Evolutionary conservation across 2,888 invertebrate genomes (phyloP), one percentile per base, ranked within the genome.

Genomic region (Liodrosophila aerea): DNA sequence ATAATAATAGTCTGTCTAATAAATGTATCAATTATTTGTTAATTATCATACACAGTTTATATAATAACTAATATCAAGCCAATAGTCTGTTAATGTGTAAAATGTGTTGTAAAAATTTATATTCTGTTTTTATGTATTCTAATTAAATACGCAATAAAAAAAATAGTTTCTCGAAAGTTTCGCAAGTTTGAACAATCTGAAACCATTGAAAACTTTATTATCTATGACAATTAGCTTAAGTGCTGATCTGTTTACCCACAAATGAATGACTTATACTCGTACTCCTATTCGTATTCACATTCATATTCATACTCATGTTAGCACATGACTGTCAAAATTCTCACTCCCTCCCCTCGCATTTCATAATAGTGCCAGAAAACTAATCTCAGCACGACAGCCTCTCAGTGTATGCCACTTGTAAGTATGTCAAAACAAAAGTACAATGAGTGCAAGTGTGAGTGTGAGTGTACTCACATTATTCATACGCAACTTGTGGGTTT

Each of bases 321-420:
- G 40, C 68, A 54, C 12, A 33, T 30, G 36, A 33, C 33, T 45
- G 44, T 30, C 29, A 65, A 47, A 65, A 40, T 50, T 60, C 39
- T 44, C 72, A 65, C 71, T 43, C 30, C 33, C 33, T n/a, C n/a
- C n/a, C n/a, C n/a, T n/a, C 11, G 9, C 27, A 39, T 56, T 56
- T 41, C 46, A 50, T 22, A 22, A 22, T 22, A 22, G 22, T 22
- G 22, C 22, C 22, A 22, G 22, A 22, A 22, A 22, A 22, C 22
- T 15, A 47, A 44, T 47, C 27, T 41, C 16, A 54, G n/a, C 34
- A n/a, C 13, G 15, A 37, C 47, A 54, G 64, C 46, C 8, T 34
- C 41, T 36, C 11, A 15, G 7, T 43, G n/a, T 50, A 29, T 64
- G 64, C 58, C 59, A 58, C 22, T 22, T 22, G 22, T 2, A 22